Evolutionary conservation across 1,140 invertebrate species (phyloP), one percentile per base, ranked within the genome.

Genomic region (Plodia interpunctella): DNA sequence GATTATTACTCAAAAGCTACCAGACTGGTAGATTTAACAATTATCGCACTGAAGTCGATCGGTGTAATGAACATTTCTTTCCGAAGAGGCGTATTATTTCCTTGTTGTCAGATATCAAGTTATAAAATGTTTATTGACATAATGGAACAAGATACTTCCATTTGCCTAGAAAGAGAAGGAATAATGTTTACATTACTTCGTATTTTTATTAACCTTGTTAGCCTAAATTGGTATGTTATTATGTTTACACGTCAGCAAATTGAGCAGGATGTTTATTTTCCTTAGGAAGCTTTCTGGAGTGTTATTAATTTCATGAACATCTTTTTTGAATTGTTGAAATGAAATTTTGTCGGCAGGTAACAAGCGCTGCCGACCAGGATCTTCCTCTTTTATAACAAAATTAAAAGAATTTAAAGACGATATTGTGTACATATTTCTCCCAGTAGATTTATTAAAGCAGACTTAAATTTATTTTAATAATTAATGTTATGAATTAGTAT

Each of bases 61-160:
- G 38, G 5, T 44, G 13, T 44, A 15, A 44, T 17, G 15, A 13
- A 1, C 38, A 17, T 17, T 44, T 44, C 1, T 15, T 44, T 44
- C 5, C 2, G 38, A 28, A 3, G 44, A 30, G 56, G 21, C 5
- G 44, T 32, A n/a, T 49, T 57, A 51, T 35, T 50, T 53, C 51
- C 51, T 25, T 53, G 25, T 51, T 50, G 56, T 51, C 30, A 50
- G 21, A 57, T 57, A 57, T 57, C 56, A 53, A 28, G 56, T 30
- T 49, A 57, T 57, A 57, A 57, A 57, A 50, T 50, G 20, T 57
- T 50, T 57, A 57, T 57, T 57, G 56, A 49, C 9, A 49, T 30
- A 20, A 35, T 35, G 49, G 55, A 57, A 57, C 44, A 57, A 11
- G 56, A 51, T 50, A 57, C 56, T 50, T 50, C 56, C 56, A 57